These are phyloP conservation scores for Dipodomys spectabilis DNA, from an alignment of 2,113 vertebrate genomes.

Conservation along the genomic window DNA sequence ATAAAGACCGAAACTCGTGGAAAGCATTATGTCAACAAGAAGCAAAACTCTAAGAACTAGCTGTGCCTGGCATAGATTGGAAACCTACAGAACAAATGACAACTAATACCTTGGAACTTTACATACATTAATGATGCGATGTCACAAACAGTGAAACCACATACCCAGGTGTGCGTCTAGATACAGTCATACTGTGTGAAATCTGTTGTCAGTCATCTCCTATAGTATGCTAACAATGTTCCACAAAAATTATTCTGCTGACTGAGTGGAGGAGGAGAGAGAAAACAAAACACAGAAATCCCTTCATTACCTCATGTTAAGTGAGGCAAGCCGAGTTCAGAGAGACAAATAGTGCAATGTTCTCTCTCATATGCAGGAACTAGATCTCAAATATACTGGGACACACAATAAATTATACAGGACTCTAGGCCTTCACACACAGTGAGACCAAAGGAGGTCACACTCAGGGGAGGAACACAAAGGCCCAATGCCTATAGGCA, in stretches of 20 bases:
- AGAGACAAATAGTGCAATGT: too few relatives aligned
- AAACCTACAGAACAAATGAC: not conserved
- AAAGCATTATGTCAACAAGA: not conserved
- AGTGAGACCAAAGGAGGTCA: too few relatives aligned
- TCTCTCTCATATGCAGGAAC: too few relatives aligned
- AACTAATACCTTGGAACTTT: not conserved
- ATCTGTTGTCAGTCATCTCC: not conserved
- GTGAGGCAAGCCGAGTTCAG: too few relatives aligned
- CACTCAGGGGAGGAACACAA: too few relatives aligned
- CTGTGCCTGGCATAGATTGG: not conserved
- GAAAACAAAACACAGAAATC: not conserved
- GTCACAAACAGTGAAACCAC: conserved; percentile 14
- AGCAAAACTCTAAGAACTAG: not conserved
- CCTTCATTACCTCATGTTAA: too few relatives aligned
- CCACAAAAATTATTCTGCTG: not conserved
- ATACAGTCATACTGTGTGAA: not conserved
- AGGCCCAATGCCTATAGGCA: too few relatives aligned
- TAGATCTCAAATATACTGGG: too few relatives aligned
- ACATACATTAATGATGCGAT: not conserved
- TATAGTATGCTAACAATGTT: not conserved
- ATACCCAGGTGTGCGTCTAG: not conserved
- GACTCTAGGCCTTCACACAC: too few relatives aligned
- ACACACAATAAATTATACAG: too few relatives aligned
- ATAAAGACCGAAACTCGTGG: not conserved
- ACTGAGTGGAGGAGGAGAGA: not conserved